Percentiles rank a stretch among this genome's conserved stretches.
These are phyloP conservation scores for Luperina nickerlii DNA, from an alignment of 2,888 invertebrate genomes.

Conservation along the genomic window DNA sequence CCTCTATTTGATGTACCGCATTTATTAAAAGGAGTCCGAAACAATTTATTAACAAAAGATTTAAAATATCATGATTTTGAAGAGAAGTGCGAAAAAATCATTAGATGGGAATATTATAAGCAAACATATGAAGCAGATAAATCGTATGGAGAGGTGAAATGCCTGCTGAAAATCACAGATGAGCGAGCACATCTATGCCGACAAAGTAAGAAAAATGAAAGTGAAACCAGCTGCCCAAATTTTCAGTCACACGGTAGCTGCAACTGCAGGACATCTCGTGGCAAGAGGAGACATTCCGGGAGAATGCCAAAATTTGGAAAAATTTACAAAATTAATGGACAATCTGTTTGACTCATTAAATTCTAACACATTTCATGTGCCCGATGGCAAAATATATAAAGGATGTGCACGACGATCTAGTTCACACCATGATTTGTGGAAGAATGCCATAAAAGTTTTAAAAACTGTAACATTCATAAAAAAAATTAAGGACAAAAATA, in stretches of 20 bases:
- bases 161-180: slow-evolving; percentile 4
- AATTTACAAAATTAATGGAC: slow-evolving; percentile 12
- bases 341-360: slow-evolving; percentile 37
- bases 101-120: slow-evolving; percentile 36
- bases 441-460: slow-evolving; percentile 31
- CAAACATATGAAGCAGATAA: slow-evolving; percentile 20
- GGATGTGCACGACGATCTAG: slow-evolving; percentile 3
- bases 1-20: slow-evolving; percentile 4
- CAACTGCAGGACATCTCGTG: slow-evolving; percentile 11
- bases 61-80: slow-evolving; percentile 26
- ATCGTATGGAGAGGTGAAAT: slow-evolving; percentile 21
- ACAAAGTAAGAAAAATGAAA: slow-evolving; percentile 26
- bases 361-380: slow-evolving; percentile 12
- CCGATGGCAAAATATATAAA: slow-evolving; percentile 33
- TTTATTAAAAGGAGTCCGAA: slow-evolving; percentile 25
- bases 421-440: slow-evolving; percentile 33
- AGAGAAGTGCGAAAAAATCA: not conserved
- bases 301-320: slow-evolving; percentile 18
- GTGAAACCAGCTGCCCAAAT: slow-evolving; percentile 14
- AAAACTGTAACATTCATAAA: slow-evolving; percentile 16
- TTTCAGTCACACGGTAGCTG: slow-evolving; percentile 15
- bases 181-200: slow-evolving; percentile 12
- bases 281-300: too few relatives aligned
- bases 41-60: slow-evolving; percentile 26
- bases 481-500: slow-evolving; percentile 13